Conservation (phyloP, 1,140 invertebrate species). For the Galleria mellonella region DNA sequence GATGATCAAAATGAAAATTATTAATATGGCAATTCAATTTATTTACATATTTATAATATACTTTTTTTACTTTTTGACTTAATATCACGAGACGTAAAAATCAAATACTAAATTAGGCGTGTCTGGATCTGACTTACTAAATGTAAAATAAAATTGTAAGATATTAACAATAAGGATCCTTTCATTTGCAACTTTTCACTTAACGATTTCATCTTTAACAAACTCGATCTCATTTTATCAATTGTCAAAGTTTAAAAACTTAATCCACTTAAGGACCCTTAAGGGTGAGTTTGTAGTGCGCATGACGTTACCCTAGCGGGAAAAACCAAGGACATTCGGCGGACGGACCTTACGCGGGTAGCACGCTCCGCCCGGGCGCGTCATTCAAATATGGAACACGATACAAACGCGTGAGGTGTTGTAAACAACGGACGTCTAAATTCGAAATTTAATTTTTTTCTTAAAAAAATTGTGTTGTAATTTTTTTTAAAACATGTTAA, state of each 20-base stretch:
- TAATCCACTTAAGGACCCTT: constrained; percentile 68
- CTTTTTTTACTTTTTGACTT: too few species aligned
- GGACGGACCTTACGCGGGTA: constrained; percentile 18
- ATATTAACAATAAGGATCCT: neutral
- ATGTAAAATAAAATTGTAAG: too few species aligned
- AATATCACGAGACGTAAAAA: too few species aligned
- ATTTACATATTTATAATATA: too few species aligned
- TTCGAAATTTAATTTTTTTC: constrained; percentile 16
- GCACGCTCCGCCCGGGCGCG: constrained; percentile 22
- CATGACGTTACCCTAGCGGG: constrained; percentile 59
- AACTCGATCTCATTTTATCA: constrained; percentile 63
- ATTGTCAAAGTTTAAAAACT: constrained; percentile 70
- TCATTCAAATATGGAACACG: constrained; percentile 39
- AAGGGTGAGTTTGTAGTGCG: constrained; percentile 48
- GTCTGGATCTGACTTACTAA: too few species aligned
- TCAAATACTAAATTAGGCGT: too few species aligned
- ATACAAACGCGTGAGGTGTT: constrained; percentile 31
- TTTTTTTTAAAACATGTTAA: constrained; percentile 2
- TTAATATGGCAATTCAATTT: too few species aligned
- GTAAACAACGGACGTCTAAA: constrained; percentile 31
- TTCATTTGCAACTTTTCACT: constrained; percentile 43
- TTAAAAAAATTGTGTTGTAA: neutral
- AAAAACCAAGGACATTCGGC: constrained; percentile 58
- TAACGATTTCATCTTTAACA: constrained; percentile 48
- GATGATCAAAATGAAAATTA: too few species aligned